Conservation (phyloP, 37 sponge, comb jelly and placozoan species). For the Aphrocallistes beatrix region DNA sequence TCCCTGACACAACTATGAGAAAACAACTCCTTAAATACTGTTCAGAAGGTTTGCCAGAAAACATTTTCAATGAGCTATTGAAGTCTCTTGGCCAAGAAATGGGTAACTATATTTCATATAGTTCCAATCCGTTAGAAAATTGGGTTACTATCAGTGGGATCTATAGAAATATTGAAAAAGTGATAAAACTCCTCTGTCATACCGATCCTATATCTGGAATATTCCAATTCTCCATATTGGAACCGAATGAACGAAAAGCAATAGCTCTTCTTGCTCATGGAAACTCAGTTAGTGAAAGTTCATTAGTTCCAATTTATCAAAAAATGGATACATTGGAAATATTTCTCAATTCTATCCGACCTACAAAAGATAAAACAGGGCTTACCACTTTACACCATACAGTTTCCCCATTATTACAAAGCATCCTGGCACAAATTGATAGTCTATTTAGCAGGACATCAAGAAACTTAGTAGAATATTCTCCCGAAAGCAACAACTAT, state of each 20-base stretch:
- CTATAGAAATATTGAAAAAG: neutral
- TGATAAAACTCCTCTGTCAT: neutral
- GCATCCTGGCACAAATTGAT: neutral
- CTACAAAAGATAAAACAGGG: constrained; percentile 1
- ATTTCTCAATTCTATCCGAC: constrained; percentile 11
- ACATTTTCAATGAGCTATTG: constrained; percentile 1
- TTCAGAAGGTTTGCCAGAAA: neutral
- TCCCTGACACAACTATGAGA: too few relatives aligned
- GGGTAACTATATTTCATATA: neutral
- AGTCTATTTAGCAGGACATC: neutral
- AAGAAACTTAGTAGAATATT: neutral
- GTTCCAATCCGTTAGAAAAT: neutral
- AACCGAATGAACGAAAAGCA: neutral
- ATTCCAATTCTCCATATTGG: constrained; percentile 13
- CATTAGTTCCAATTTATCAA: neutral
- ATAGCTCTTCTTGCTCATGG: constrained; percentile 1
- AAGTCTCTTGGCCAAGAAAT: neutral
- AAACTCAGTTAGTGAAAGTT: constrained; percentile 5
- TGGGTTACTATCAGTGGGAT: neutral
- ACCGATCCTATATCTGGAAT: neutral
- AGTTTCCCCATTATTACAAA: neutral
- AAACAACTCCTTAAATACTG: constrained; percentile 7
- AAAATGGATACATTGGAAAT: neutral
- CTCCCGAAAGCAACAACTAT: neutral
- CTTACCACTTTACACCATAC: neutral